Evolutionary conservation across 2,797 vertebrate species (phyloP), one percentile per base, ranked within the genome.

Genomic region (Crenuchus spilurus): DNA sequence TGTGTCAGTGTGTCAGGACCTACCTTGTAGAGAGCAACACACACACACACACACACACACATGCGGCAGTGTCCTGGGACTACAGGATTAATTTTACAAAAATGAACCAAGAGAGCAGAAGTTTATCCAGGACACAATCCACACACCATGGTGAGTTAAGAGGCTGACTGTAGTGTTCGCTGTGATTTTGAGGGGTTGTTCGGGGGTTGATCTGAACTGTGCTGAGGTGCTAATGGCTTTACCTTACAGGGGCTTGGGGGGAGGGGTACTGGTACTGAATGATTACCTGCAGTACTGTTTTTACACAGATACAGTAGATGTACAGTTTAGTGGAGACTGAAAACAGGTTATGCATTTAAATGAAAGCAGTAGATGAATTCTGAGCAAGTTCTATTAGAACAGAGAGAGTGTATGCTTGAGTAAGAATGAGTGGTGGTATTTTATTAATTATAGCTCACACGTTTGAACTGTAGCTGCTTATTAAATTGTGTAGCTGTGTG

Each of bases 101-200:
- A 79, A 92, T 91, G 88, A 54, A 79, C 22, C 63, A 48, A 74
- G 49, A 74, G 42, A 76, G 80, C 81, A 74, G 67, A 71, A 72
- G 30, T 46, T 62, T 24, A 61, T 68, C 64, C 70, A 54, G 79
- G 63, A 77, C 54, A 80, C 63, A 64, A 72, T 71, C 20, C 62
- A 74, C 3, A 60, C 76, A 84, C 10, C 63, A 91, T 92, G 91
- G 91, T 92, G 84, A 89, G 91, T 80, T 7, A 4, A 33, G 11
- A 49, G 65, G 30, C 44, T 44, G 33, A 33, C 55, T 62, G 52
- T 33, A 39, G 61, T 54, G 67, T 39, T 55, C 57, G 33, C 18
- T 61, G 66, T 35, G 63, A 28, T 46, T 69, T 68, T 58, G 61
- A n/a, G 31, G 57, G 51, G 58, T 62, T 44, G 16, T 28, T 30